These are phyloP conservation scores for Micromesistius poutassou DNA, from an alignment of 2,797 vertebrate species.

Conservation along the genomic window DNA sequence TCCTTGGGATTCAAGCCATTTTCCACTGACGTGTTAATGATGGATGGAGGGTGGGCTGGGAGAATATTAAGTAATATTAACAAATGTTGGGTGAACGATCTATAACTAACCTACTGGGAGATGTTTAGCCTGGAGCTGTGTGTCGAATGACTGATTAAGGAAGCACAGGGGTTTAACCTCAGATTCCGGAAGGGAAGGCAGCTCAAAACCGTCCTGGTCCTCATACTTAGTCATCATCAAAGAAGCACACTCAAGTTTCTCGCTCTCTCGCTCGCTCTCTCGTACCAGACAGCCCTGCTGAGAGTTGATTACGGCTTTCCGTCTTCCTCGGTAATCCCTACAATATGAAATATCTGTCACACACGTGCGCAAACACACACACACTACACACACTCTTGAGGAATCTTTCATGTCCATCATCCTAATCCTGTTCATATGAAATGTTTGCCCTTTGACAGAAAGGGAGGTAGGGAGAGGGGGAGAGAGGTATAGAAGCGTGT, in stretches of 20 bases:
- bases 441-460: conserved; percentile 56
- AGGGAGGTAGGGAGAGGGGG: conserved; percentile 32
- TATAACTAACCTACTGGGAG: too few species aligned
- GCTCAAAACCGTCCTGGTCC: too few species aligned
- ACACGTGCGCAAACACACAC: conserved; percentile 7
- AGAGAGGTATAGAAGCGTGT: background rate
- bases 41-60: too few species aligned
- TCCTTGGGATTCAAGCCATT: too few species aligned
- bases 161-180: too few species aligned
- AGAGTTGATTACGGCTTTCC: conserved; percentile 41
- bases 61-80: too few species aligned
- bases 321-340: conserved; percentile 47
- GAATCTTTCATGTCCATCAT: conserved; percentile 22
- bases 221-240: too few species aligned
- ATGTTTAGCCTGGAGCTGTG: too few species aligned
- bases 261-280: conserved; percentile 5
- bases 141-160: too few species aligned
- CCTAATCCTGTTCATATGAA: conserved; percentile 66
- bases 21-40: too few species aligned
- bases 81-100: too few species aligned
- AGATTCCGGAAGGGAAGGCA: too few species aligned
- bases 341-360: conserved; percentile 52
- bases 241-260: background rate
- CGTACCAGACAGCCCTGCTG: conserved; percentile 36
- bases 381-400: conserved; percentile 11